Conservation (phyloP, 2,888 invertebrate species). For the Lasioglossum calceatum region DNA sequence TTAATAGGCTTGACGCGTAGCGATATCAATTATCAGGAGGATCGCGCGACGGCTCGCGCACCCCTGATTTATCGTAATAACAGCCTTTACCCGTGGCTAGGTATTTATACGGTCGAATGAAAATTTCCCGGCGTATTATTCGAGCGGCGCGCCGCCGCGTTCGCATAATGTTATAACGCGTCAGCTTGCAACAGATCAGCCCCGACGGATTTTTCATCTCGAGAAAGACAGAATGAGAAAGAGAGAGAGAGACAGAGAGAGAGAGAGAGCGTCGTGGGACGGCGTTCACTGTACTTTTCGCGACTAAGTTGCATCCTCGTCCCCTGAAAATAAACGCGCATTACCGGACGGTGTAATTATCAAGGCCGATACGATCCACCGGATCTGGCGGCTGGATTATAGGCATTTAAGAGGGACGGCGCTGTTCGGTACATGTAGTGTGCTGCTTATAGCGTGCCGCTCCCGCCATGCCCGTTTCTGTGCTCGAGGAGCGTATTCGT, state of each 20-base stretch:
- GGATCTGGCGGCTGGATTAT: slow-evolving; percentile 25
- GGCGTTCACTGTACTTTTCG: background rate
- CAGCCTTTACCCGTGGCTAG: slow-evolving; percentile 21
- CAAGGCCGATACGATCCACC: slow-evolving; percentile 12
- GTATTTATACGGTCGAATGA: slow-evolving; percentile 42
- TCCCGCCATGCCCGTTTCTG: background rate
- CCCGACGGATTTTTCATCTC: background rate
- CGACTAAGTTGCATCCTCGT: slow-evolving; percentile 14
- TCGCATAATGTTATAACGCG: slow-evolving; percentile 6
- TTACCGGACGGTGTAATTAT: slow-evolving; percentile 28
- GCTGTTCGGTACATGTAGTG: background rate
- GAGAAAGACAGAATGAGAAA: background rate
- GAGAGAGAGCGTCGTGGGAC: background rate
- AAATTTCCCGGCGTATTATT: slow-evolving; percentile 28
- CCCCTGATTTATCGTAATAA: slow-evolving; percentile 54
- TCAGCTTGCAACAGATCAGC: slow-evolving; percentile 12
- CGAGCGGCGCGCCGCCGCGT: background rate
- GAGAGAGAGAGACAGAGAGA: background rate
- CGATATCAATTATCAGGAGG: slow-evolving; percentile 51
- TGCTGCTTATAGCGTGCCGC: background rate
- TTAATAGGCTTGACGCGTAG: slow-evolving; percentile 26
- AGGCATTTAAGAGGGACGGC: slow-evolving; percentile 21
- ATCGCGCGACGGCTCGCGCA: slow-evolving; percentile 30
- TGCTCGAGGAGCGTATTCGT: slow-evolving; percentile 11
- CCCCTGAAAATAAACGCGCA: slow-evolving; percentile 28